phyloP scores from a whole-genome alignment of 2,888 invertebrate genomes.

The Drosophila peninsularis region DNA sequence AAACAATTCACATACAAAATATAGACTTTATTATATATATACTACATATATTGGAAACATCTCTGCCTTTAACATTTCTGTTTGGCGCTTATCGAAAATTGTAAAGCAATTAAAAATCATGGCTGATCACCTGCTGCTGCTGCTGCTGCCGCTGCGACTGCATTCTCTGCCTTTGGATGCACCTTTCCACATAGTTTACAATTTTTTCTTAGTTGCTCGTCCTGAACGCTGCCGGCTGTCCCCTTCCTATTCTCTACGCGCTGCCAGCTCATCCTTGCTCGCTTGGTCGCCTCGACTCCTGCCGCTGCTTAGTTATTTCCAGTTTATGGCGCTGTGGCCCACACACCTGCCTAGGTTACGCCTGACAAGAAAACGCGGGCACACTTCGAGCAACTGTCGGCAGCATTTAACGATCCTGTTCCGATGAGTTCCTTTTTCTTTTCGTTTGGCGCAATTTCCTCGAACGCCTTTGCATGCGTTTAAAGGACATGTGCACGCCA shows the following conservation, averaged over 20 bases:
- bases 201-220: conserved; percentile 41
- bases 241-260: background rate
- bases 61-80: background rate
- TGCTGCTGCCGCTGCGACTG: conserved; percentile 26
- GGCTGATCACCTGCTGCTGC: conserved; percentile 48
- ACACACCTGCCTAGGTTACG: conserved; percentile 73
- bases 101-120: conserved; percentile 59
- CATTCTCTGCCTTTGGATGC: conserved; percentile 35
- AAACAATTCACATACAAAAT: too few relatives aligned
- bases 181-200: conserved; percentile 36
- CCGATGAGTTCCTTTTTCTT: conserved; percentile 22
- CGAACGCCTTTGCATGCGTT: conserved; percentile 50
- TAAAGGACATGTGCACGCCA: conserved; percentile 74
- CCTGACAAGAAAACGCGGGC: conserved; percentile 73
- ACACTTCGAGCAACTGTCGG: conserved; percentile 55
- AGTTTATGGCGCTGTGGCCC: conserved; percentile 59
- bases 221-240: conserved; percentile 29
- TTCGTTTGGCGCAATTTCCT: conserved; percentile 76
- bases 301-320: conserved; percentile 60
- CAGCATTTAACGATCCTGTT: conserved; percentile 65
- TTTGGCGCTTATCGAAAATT: conserved; percentile 12
- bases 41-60: background rate
- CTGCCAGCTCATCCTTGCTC: conserved; percentile 14
- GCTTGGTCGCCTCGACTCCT: conserved; percentile 68
- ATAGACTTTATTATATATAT: background rate